Base-by-base conservation (phyloP, 2,888 invertebrate species). In the Diarsia dahlii region DNA sequence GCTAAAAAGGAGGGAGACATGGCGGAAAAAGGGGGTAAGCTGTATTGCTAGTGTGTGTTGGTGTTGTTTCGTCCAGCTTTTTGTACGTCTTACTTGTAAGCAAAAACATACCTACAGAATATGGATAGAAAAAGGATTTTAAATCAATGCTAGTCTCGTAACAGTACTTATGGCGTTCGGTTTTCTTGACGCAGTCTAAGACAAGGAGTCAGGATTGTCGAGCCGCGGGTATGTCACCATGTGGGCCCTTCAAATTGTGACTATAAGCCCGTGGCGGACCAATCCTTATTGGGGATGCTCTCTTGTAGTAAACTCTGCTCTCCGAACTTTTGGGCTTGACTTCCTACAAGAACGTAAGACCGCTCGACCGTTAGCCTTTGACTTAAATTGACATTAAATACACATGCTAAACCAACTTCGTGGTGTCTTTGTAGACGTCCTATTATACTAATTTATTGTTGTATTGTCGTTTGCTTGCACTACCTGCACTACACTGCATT, bases 1-100 rank as follows among this genome's bases (percentile, higher is more conserved):
- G 12, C 80, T 96, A 68, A 91, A 89, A 76, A 88, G 96, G 58
- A 94, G 90, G 86, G 95, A 96, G 69, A 95, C 96, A 50, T 96
- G 96, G 96, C 84, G 92, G 58, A 94, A 90, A 75, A 95, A 93
- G 81, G 94, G 94, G 94, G 96, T 96, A 87, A 94, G 95, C 93
- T 78, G 58, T 66, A 70, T 39, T 81, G 76, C 60, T 80, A 76
- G 83, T 83, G 62, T 83, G 71, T 76, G 69, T 84, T 62, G n/a
- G 71, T 82, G 71, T 75, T 83, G 83, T 81, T 0, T n/a, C 28
- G 71, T 81, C 46, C 15, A 64, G 77, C 82, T 81, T 80, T 48
- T 39, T 81, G 67, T 81, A 20, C 2, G 56, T 69, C 4, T 3
- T 34, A 52, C 39, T 0, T 52, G 9, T 45, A 77, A 23, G 34